These are phyloP conservation scores for Myotis yumanensis DNA, from an alignment of 2,113 vertebrate genomes.

Conservation along the genomic window DNA sequence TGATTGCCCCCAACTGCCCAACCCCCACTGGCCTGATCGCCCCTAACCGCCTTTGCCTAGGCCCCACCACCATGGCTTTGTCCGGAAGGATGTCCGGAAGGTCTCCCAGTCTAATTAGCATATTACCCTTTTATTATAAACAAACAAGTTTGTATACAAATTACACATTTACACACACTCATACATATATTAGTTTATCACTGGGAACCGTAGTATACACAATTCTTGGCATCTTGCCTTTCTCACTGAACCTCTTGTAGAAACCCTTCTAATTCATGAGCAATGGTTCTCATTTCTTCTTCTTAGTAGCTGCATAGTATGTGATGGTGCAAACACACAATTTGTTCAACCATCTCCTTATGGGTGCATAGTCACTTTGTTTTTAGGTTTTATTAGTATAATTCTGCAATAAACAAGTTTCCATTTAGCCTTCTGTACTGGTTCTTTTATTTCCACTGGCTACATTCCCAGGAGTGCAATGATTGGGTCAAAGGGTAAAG, in stretches of 20 bases:
- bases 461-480: neutral
- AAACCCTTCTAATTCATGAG: neutral
- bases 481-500: neutral
- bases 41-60: too few species aligned
- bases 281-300: neutral
- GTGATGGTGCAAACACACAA: neutral
- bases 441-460: conserved; percentile 32
- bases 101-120: too few species aligned
- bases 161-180: neutral
- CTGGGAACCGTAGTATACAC: neutral
- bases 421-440: neutral
- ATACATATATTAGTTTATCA: neutral
- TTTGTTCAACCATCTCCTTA: neutral
- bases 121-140: neutral
- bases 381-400: conserved; percentile 3
- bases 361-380: neutral
- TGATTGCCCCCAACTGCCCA: too few species aligned
- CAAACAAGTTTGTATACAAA: neutral
- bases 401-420: conserved; percentile 5
- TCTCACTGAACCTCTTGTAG: neutral
- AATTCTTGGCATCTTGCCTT: neutral
- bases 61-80: too few species aligned
- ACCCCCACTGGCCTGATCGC: too few species aligned
- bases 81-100: too few species aligned
- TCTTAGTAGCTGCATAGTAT: neutral